Percentiles rank a stretch among this genome's conserved stretches.
phyloP scores from a whole-genome alignment of 2,113 vertebrate genomes.

The Saguinus midas region DNA sequence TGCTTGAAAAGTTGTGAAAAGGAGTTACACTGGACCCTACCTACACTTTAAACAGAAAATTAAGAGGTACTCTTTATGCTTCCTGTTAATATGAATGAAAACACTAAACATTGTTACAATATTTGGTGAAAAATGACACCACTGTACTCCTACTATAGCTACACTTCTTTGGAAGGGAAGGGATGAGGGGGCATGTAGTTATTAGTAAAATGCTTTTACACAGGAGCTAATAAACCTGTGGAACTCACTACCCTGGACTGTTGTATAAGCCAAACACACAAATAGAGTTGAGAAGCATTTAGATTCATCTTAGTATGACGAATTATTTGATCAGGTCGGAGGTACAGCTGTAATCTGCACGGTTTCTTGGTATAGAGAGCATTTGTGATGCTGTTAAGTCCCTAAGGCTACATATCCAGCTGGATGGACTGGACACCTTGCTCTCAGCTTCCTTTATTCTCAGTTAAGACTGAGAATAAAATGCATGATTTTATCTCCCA shows the following conservation, averaged over 20 bases:
- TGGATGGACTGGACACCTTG: not conserved
- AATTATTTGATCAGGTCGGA: not conserved
- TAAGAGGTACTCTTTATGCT: not conserved
- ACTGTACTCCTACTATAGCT: not conserved
- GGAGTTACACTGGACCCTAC: not conserved
- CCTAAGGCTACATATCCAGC: not conserved
- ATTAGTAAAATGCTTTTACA: slow-evolving; percentile 3
- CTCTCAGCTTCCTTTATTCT: not conserved
- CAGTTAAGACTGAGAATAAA: slow-evolving; percentile 12
- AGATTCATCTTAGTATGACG: not conserved
- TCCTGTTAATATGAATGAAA: slow-evolving; percentile 25
- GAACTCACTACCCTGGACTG: not conserved
- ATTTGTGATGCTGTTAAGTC: not conserved
- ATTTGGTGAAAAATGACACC: not conserved
- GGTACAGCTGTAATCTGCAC: not conserved
- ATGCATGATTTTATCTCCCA: not conserved
- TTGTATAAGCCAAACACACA: not conserved
- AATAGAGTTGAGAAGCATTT: not conserved
- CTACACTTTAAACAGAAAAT: not conserved
- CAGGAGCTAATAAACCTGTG: not conserved
- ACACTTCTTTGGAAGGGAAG: not conserved
- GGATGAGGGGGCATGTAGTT: not conserved
- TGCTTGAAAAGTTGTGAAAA: not conserved
- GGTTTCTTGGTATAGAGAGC: not conserved
- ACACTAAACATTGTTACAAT: not conserved